Percentiles rank a stretch among this genome's conserved stretches.
phyloP scores from a whole-genome alignment of 2,113 vertebrate genomes.

The Sminthopsis crassicaudata region DNA sequence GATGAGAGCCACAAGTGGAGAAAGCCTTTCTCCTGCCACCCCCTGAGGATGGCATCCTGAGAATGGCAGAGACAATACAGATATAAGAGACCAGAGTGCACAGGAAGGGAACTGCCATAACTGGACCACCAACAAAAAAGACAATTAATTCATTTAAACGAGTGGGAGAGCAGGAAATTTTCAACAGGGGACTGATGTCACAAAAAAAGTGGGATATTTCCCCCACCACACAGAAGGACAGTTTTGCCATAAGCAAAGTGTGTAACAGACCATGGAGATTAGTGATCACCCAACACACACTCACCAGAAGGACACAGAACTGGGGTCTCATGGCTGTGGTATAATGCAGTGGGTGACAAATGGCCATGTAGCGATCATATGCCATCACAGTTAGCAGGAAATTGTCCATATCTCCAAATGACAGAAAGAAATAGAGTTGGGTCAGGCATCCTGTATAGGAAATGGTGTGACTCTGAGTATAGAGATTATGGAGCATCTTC shows the following conservation, averaged over 20 bases:
- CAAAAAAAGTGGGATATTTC: constrained; percentile 71
- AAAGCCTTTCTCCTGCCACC: constrained; percentile 33
- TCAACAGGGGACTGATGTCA: constrained; percentile 56
- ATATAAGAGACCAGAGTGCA: constrained; percentile 58
- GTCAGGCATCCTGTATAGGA: constrained; percentile 30
- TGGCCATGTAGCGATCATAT: constrained; percentile 26
- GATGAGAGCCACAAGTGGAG: constrained; percentile 68
- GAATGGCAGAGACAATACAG: constrained; percentile 33
- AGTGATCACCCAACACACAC: background rate
- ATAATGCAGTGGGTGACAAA: constrained; percentile 32
- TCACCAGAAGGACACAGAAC: background rate
- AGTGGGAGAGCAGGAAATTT: constrained; percentile 52
- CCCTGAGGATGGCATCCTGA: constrained; percentile 3
- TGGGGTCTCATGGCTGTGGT: background rate
- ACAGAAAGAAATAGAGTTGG: constrained; percentile 30
- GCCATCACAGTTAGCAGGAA: constrained; percentile 26
- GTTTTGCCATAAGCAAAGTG: constrained; percentile 30
- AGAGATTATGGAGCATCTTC: constrained; percentile 36
- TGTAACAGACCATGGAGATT: constrained; percentile 34
- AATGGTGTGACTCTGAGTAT: background rate
- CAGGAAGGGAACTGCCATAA: constrained; percentile 24
- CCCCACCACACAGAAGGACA: constrained; percentile 46
- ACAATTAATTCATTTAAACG: constrained; percentile 20
- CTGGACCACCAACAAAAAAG: constrained; percentile 39
- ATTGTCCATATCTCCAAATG: constrained; percentile 10